Base-by-base conservation (phyloP, 2,113 vertebrate genomes). In the pig (Sus scrofa) region DNA sequence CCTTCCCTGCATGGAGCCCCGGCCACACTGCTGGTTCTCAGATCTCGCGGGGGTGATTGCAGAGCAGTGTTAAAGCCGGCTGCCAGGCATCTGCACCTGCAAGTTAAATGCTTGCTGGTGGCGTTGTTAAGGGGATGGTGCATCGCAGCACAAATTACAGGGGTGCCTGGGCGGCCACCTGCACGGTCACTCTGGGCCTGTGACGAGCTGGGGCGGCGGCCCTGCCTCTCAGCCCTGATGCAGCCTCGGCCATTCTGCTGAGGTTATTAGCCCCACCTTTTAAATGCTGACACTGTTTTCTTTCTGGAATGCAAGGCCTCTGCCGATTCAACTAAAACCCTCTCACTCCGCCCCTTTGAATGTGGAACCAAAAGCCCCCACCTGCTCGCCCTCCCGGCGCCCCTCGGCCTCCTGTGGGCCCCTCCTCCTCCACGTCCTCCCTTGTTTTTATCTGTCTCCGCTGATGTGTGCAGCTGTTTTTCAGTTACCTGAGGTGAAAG, bases 61-160 rank as follows among this genome's bases (percentile, higher is more conserved):
- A 68, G 67, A 95, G 86, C 60, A 4, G 39, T 96, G 97, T 97
- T 50, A 56, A 44, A 92, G 94, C 85, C 87, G 96, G 62, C 91
- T 84, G 30, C 15, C 24, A 75, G 65, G 44, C 95, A 62, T 92
- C 97, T 96, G 78, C 65, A 39, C 81, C 84, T 95, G 73, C 89
- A 92, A 92, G 97, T 91, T 96, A 97, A 97, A 95, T 58, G 92
- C 79, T 18, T 11, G 91, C 26, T 56, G 8, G 10, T 93, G 97
- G 70, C 88, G 97, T 96, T 96, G 50, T 94, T 95, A 65, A 85
- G 52, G 73, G 95, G 94, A 88, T 95, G 15, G 34, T 95, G 81
- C 87, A 68, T 97, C 94, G 77, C 8, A 82, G 63, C 96, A 62
- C 56, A 98, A 97, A 97, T 98, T 92, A 96, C 58, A 88, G 90